A percentile compares a stretch with the other conserved stretches of the same genome.
Conservation (phyloP, 2,797 vertebrate species). For the Poeciliopsis presidionis region DNA sequence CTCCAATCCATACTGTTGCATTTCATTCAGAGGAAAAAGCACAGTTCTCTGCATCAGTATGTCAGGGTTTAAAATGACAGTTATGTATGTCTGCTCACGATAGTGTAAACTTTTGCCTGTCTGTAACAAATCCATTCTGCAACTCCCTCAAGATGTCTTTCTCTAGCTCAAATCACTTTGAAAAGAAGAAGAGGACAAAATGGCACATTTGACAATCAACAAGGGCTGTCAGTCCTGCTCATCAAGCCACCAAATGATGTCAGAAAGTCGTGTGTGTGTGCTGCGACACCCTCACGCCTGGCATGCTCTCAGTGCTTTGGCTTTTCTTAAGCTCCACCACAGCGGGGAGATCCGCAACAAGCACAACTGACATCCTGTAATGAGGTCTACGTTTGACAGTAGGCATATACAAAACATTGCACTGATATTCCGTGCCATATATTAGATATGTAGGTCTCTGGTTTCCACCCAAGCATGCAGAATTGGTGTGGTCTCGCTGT, state of each 20-base stretch:
- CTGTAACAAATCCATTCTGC: conserved; percentile 1
- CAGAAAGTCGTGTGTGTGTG: conserved; percentile 32
- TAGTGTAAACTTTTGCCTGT: conserved; percentile 1
- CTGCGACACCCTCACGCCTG: conserved; percentile 55
- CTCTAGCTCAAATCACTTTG: conserved; percentile 18
- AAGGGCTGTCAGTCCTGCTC: conserved; percentile 36
- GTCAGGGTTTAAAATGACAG: not conserved
- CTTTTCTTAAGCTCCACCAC: conserved; percentile 66
- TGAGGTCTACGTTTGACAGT: conserved; percentile 65
- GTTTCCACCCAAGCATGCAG: conserved; percentile 43
- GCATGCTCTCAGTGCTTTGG: conserved; percentile 48
- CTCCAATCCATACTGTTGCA: not conserved
- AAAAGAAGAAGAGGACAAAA: conserved; percentile 10
- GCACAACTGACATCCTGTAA: conserved; percentile 67
- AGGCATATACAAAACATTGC: conserved; percentile 34
- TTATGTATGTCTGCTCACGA: conserved; percentile 8
- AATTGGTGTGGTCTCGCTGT: conserved; percentile 60
- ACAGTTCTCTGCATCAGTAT: not conserved
- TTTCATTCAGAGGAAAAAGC: conserved; percentile 7
- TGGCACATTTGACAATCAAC: conserved; percentile 38
- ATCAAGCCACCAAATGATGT: conserved; percentile 45
- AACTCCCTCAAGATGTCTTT: conserved; percentile 13
- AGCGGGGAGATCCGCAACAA: conserved; percentile 63
- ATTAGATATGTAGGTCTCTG: conserved; percentile 33
- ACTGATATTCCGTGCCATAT: conserved; percentile 29